Conservation (phyloP, 1,140 invertebrate species). For the Theocolax elegans region DNA sequence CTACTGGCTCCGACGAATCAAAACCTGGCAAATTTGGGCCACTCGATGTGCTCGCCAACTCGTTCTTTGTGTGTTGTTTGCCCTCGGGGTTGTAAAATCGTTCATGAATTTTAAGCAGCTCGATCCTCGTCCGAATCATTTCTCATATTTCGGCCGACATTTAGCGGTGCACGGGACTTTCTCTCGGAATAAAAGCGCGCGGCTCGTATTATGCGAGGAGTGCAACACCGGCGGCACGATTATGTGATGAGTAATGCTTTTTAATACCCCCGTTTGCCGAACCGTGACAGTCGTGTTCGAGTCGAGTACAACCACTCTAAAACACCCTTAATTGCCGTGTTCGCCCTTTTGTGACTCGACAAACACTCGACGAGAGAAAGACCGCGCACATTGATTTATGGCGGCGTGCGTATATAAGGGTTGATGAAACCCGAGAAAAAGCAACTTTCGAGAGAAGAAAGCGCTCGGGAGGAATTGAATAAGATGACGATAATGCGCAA, state of each 20-base stretch:
- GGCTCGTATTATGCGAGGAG: constrained; percentile 6
- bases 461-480: constrained; percentile 18
- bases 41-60: constrained; percentile 43
- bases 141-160: constrained; percentile 64
- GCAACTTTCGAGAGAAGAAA: constrained; percentile 14
- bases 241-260: constrained; percentile 70
- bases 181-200: constrained; percentile 42
- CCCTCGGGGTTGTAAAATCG: constrained; percentile 52
- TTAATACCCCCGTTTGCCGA: constrained; percentile 60
- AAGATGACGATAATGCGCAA: constrained; percentile 18
- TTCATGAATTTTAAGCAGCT: constrained; percentile 69
- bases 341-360: constrained; percentile 52
- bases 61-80: constrained; percentile 34
- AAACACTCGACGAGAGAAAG: neutral
- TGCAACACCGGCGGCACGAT: constrained; percentile 50
- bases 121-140: constrained; percentile 57
- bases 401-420: constrained; percentile 4
- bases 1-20: constrained; percentile 34
- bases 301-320: constrained; percentile 64
- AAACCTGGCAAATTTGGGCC: constrained; percentile 50
- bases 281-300: constrained; percentile 51
- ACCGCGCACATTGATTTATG: constrained; percentile 51
- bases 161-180: constrained; percentile 27
- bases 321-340: constrained; percentile 68
- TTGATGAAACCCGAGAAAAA: constrained; percentile 35